Evolutionary conservation across 2,888 invertebrate genomes (phyloP).

Genomic region (Lasioglossum leucozonium): DNA sequence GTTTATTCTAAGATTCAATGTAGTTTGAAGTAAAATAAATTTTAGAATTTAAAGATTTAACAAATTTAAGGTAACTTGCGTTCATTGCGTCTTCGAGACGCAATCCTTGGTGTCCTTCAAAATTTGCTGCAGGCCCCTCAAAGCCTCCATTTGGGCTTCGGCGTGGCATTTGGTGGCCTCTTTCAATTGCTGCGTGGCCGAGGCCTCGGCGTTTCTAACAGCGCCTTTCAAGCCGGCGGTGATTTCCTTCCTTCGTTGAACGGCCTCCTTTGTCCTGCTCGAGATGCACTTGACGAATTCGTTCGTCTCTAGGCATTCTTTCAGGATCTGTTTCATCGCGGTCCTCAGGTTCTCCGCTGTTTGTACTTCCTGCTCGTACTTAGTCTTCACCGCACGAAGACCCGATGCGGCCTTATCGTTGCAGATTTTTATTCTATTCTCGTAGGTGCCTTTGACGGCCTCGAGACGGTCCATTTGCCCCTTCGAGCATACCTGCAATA

Average conservation of each 20-base stretch:
- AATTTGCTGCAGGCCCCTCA: conserved; percentile 29
- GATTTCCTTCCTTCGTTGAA: conserved; percentile 1
- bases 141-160: conserved; percentile 28
- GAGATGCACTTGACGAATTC: conserved; percentile 43
- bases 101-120: conserved; percentile 44
- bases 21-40: neutral
- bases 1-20: neutral
- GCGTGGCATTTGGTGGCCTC: conserved; percentile 43
- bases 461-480: conserved; percentile 35
- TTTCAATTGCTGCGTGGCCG: conserved; percentile 17
- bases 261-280: conserved; percentile 22
- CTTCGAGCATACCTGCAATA: conserved; percentile 42
- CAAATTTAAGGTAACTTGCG: no score
- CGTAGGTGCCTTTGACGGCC: conserved; percentile 34
- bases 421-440: conserved; percentile 44
- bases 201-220: conserved; percentile 8
- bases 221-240: conserved; percentile 12
- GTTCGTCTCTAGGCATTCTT: conserved; percentile 40
- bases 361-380: conserved; percentile 14
- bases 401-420: conserved; percentile 43
- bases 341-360: neutral
- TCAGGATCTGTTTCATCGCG: conserved; percentile 32
- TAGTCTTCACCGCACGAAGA: conserved; percentile 10
- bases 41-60: no score
- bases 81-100: conserved; percentile 2